Evolutionary conservation across 2,888 invertebrate genomes (phyloP).

Genomic region (Nysson spinosus): DNA sequence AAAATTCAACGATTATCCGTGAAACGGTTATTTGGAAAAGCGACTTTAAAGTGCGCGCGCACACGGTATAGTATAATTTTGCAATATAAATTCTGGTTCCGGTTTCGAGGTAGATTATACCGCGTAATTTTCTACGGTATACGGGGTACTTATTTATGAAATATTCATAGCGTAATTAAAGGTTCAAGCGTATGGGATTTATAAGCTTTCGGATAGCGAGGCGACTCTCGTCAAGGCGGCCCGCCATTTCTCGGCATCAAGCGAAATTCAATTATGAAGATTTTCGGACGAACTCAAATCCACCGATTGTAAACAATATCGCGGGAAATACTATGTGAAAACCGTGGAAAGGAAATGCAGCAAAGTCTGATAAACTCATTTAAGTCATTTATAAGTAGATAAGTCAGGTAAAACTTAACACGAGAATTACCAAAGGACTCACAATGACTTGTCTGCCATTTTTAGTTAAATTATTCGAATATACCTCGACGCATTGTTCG

Average conservation of each 20-base stretch:
- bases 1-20: not conserved
- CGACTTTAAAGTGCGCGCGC: slow-evolving; percentile 9
- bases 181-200: slow-evolving; percentile 9
- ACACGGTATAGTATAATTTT: slow-evolving; percentile 9
- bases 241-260: no score
- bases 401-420: slow-evolving; percentile 53
- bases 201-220: not conserved
- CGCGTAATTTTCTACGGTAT: slow-evolving; percentile 24
- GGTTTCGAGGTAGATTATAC: slow-evolving; percentile 26
- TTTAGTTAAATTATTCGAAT: no score
- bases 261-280: not conserved
- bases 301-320: no score
- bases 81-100: slow-evolving; percentile 13
- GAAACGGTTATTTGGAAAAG: slow-evolving; percentile 1
- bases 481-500: no score
- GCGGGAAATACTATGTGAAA: no score
- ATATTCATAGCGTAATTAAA: slow-evolving; percentile 46
- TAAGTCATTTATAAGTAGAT: slow-evolving; percentile 49
- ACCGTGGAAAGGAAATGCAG: slow-evolving; percentile 24
- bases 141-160: slow-evolving; percentile 25
- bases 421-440: no score
- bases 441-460: no score
- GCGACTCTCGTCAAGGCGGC: no score
- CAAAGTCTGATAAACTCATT: slow-evolving; percentile 34
- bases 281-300: no score